Percentiles rank a stretch among this genome's conserved stretches.
Evolutionary conservation across 2,888 invertebrate genomes (phyloP).

Genomic region (Drosophila nr. fundita): DNA sequence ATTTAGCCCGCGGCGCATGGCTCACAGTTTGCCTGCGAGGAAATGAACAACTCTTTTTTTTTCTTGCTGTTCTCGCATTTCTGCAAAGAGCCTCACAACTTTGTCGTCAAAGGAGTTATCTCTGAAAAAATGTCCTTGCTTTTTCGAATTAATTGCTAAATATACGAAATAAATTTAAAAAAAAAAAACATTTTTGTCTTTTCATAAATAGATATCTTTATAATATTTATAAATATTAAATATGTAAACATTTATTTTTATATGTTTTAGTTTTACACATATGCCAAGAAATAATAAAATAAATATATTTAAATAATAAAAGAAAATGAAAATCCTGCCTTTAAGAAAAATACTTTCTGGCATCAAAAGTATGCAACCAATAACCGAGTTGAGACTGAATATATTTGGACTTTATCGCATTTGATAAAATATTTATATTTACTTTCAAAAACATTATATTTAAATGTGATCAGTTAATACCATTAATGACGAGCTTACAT

Average conservation of each 20-base stretch:
- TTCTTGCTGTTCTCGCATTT: constrained; percentile 19
- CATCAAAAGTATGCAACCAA: not conserved
- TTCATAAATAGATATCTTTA: too few species aligned
- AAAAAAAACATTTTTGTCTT: too few species aligned
- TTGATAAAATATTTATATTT: too few species aligned
- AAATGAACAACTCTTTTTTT: constrained; percentile 34
- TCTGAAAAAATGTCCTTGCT: not conserved
- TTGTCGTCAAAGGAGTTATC: not conserved
- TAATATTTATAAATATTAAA: too few species aligned
- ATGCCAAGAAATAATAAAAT: not conserved
- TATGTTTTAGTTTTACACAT: not conserved
- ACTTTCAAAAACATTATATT: not conserved
- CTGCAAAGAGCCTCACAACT: not conserved
- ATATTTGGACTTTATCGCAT: not conserved
- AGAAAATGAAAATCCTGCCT: not conserved
- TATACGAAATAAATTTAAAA: too few species aligned
- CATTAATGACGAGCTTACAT: not conserved
- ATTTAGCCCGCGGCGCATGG: constrained; percentile 51
- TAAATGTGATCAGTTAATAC: not conserved
- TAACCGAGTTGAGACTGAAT: not conserved
- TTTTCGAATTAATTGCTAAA: not conserved
- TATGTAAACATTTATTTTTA: too few species aligned
- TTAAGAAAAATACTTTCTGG: not conserved
- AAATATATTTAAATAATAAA: too few species aligned
- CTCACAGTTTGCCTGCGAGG: constrained; percentile 59